Evolutionary conservation across 64 coral and sea anemone species (phyloP).

Genomic region (Dendrophyllia cribrosa): DNA sequence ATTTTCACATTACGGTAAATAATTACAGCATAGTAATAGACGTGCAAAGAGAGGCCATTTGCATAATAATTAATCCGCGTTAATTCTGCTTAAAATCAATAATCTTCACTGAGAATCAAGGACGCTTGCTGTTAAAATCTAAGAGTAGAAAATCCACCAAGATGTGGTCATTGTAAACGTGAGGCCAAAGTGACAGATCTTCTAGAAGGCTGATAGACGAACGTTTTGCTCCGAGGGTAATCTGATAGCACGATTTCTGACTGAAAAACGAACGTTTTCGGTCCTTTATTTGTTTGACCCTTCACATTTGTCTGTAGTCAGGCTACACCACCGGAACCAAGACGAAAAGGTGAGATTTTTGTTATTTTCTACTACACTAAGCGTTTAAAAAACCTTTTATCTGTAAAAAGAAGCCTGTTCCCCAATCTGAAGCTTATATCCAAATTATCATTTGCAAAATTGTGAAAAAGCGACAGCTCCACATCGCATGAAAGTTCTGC

Average conservation of each 20-base stretch:
- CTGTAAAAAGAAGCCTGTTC: too few species aligned
- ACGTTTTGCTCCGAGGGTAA: neutral
- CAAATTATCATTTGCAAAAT: too few species aligned
- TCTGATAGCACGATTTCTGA: neutral
- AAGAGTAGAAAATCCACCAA: neutral
- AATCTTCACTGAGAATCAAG: neutral
- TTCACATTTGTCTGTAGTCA: slow-evolving; percentile 31
- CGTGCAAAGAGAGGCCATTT: neutral
- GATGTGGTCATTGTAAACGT: neutral
- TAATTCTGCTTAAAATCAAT: slow-evolving; percentile 29
- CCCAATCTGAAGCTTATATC: too few species aligned
- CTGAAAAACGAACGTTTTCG: neutral
- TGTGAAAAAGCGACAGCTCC: too few species aligned
- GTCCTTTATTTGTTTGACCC: neutral
- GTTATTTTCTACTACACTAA: neutral
- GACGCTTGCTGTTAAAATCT: neutral
- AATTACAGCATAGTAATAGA: slow-evolving; percentile 18
- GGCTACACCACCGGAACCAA: neutral
- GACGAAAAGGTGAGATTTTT: slow-evolving; percentile 6
- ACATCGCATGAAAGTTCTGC: too few species aligned
- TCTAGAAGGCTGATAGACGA: neutral
- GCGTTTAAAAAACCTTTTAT: too few species aligned
- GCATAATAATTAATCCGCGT: slow-evolving; percentile 36
- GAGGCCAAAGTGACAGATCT: neutral
- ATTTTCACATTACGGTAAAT: neutral